phyloP scores from a whole-genome alignment of 1,140 invertebrate species.

The Polypedilum vanderplanki region DNA sequence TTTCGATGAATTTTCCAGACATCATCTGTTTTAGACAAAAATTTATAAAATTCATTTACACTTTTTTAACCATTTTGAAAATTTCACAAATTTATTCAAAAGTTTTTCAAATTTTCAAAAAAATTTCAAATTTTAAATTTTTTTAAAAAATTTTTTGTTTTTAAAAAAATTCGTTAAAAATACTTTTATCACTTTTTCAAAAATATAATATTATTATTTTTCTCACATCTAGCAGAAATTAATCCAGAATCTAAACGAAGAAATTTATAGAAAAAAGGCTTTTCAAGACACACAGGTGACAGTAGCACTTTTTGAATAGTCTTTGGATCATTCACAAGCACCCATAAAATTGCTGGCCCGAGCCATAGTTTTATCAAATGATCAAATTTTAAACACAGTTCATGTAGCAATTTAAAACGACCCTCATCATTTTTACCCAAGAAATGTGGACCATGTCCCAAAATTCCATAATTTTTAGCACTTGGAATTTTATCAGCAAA shows the following conservation, averaged over 20 bases:
- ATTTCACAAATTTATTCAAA: neutral
- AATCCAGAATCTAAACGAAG: neutral
- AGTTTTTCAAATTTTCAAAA: neutral
- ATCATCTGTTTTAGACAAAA: neutral
- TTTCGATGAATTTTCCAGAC: constrained; percentile 27
- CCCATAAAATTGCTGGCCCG: constrained; percentile 4
- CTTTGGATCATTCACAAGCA: neutral
- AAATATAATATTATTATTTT: neutral
- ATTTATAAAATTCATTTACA: neutral
- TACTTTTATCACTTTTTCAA: neutral
- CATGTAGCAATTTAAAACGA: constrained; percentile 9
- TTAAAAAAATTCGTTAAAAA: neutral
- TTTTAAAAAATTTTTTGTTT: too few relatives aligned
- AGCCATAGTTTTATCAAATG: constrained; percentile 10
- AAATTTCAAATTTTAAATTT: neutral
- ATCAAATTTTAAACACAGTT: neutral
- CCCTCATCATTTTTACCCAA: constrained; percentile 9
- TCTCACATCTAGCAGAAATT: neutral
- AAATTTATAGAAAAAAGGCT: constrained; percentile 24
- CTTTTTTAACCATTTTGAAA: neutral
- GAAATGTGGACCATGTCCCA: constrained; percentile 4
- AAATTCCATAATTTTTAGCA: neutral
- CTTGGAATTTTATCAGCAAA: neutral
- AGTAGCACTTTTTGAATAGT: neutral
- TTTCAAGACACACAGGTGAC: neutral